Percentiles rank a stretch among this genome's conserved stretches.
Evolutionary conservation across 2,797 vertebrate species (phyloP).

Genomic region (Eidolon dupreanum): DNA sequence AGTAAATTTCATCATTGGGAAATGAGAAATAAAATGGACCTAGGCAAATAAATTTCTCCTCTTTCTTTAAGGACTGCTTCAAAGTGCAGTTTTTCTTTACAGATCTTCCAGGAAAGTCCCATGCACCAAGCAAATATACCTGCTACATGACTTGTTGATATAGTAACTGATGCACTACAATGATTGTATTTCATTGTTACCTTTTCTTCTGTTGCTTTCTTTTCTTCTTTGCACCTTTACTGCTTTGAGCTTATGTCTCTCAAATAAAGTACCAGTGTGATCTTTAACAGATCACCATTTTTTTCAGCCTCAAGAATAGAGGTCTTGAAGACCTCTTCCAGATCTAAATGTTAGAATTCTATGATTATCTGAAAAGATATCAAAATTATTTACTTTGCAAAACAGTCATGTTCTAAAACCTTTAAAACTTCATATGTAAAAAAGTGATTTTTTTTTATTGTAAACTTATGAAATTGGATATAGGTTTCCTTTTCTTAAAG

Average conservation of each 20-base stretch:
- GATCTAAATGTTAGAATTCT: neutral
- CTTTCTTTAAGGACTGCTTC: neutral
- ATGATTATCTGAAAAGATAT: neutral
- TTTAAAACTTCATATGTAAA: neutral
- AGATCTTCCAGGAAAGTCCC: neutral
- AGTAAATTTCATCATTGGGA: neutral
- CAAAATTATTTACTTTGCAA: conserved; percentile 26
- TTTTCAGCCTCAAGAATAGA: neutral
- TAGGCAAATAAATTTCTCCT: neutral
- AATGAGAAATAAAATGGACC: neutral
- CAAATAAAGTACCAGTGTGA: neutral
- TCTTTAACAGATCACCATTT: neutral
- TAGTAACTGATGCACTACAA: neutral
- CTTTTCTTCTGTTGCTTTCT: neutral
- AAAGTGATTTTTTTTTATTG: neutral
- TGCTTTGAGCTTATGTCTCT: neutral
- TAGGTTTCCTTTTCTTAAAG: neutral
- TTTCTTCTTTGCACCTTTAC: neutral
- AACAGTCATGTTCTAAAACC: neutral
- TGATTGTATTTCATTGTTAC: neutral
- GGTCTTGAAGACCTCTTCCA: neutral
- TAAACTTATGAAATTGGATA: neutral
- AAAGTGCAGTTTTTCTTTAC: neutral
- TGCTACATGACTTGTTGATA: neutral
- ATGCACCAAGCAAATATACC: neutral